Percentiles rank a stretch among this genome's conserved stretches.
phyloP scores from a whole-genome alignment of 2,113 vertebrate species.

The Bubo bubo region DNA sequence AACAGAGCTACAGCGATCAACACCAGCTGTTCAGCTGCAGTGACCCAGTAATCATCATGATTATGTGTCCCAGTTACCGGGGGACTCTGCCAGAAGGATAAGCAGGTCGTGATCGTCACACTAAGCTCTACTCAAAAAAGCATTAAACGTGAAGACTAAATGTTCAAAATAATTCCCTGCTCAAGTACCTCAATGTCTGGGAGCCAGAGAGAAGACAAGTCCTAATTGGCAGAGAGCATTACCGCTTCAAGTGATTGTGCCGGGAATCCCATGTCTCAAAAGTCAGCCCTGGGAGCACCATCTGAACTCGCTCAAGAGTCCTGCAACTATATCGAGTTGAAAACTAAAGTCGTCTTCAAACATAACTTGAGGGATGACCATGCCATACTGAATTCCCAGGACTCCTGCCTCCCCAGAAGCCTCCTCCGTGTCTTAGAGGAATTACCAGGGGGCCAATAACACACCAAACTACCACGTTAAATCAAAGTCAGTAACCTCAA shows the following conservation, averaged over 20 bases:
- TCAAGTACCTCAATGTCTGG: neutral
- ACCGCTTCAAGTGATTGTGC: neutral
- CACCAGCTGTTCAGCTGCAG: conserved; percentile 29
- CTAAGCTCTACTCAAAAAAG: conserved; percentile 38
- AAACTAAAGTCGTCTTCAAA: neutral
- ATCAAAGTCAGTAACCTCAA: neutral
- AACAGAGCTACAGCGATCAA: neutral
- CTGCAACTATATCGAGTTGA: neutral
- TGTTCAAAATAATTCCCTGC: neutral
- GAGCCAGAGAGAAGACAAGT: neutral
- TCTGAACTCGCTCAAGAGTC: neutral
- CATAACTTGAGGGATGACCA: rapidly evolving
- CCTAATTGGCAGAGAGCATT: neutral
- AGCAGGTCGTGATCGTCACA: neutral
- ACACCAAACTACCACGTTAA: neutral
- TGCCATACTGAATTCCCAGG: rapidly evolving
- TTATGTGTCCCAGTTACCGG: conserved; percentile 42
- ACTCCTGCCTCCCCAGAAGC: neutral
- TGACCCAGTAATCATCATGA: conserved; percentile 37
- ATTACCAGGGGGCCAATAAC: neutral
- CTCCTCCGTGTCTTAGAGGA: neutral
- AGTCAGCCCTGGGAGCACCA: neutral
- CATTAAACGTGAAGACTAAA: neutral
- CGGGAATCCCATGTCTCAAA: neutral
- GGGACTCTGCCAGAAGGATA: conserved; percentile 6